Base-by-base conservation (phyloP, 2,113 vertebrate genomes). In the Cyanoderma ruficeps region DNA sequence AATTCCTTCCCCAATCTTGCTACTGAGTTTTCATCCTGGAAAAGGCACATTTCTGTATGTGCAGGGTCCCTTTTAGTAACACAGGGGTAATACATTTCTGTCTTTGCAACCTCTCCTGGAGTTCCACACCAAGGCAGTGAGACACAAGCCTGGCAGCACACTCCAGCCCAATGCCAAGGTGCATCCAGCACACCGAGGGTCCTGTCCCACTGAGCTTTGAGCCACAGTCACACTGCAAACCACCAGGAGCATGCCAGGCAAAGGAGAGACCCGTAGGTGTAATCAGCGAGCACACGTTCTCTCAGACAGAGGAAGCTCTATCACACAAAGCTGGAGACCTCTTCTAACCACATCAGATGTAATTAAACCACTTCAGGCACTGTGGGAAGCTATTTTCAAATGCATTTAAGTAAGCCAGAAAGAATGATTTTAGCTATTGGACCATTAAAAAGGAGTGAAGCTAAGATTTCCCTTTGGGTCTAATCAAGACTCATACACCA, bases 341-440 rank as follows among this genome's bases (percentile, higher is more conserved):
- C 65, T 87, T 94, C 52, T 61, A 87, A 89, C 60, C 3, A 0
- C 15, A 82, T 44, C 93, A 89, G 65, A 75, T 79, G 72, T 68
- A 87, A 95, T 95, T 84, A 95, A 90, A 87, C 35, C 81, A 87
- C 86, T 97, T 81, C 87, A 93, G 92, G 76, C 65, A 91, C 81
- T 46, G 89, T 70, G 57, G 91, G 91, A 94, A 91, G 76, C 53
- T 57, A 78, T 75, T 95, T 93, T 47, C 70, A 95, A 96, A 93
- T 49, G 81, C 56, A 83, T 83, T 44, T 89, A 64, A 90, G 55
- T 56, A 77, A 74, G 39, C 27, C 55, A 88, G 59, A 83, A 85
- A 80, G 71, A 70, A 87, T 71, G 39, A 69, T 88, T 95, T 91
- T 82, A 88, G 61, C 88, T 94, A 61, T 19, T 33, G 53, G 69